Evolutionary conservation across 2,888 invertebrate species (phyloP).

Genomic region (Rosalia funebris): DNA sequence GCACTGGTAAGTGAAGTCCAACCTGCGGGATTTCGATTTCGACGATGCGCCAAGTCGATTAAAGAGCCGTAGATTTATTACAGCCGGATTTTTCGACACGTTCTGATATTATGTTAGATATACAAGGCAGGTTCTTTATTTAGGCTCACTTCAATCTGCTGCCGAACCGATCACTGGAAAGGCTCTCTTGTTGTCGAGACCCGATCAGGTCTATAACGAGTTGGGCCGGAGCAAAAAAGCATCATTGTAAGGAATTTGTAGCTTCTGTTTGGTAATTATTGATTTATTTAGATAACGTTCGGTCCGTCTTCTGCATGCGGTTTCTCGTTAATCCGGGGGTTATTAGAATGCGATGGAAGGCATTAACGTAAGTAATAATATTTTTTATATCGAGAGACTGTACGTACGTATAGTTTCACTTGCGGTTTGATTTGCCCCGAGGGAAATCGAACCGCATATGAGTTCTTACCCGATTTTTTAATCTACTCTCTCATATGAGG

Average conservation of each 20-base stretch:
- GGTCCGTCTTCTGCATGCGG: neutral
- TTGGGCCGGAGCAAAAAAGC: conserved; percentile 29
- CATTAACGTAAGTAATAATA: neutral
- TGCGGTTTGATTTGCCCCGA: neutral
- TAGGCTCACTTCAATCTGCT: conserved; percentile 31
- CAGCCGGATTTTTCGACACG: conserved; percentile 44
- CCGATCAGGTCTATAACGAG: conserved; percentile 34
- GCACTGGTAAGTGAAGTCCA: conserved; percentile 23
- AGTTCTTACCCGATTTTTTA: neutral
- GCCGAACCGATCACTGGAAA: conserved; percentile 35
- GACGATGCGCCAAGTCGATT: conserved; percentile 34
- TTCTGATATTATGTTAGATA: conserved; percentile 47
- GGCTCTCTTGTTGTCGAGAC: conserved; percentile 28
- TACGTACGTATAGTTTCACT: neutral
- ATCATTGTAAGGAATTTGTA: conserved; percentile 40
- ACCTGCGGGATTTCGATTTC: conserved; percentile 31
- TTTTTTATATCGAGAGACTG: neutral
- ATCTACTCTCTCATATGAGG: no score
- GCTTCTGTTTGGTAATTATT: conserved; percentile 41
- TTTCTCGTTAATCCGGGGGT: conserved; percentile 2
- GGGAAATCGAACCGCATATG: neutral
- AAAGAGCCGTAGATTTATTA: conserved; percentile 38
- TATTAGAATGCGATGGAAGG: neutral
- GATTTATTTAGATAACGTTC: conserved; percentile 29
- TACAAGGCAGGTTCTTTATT: conserved; percentile 37